Evolutionary conservation across 2,797 vertebrate genomes (phyloP).

Genomic region (Notamacropus eugenii): DNA sequence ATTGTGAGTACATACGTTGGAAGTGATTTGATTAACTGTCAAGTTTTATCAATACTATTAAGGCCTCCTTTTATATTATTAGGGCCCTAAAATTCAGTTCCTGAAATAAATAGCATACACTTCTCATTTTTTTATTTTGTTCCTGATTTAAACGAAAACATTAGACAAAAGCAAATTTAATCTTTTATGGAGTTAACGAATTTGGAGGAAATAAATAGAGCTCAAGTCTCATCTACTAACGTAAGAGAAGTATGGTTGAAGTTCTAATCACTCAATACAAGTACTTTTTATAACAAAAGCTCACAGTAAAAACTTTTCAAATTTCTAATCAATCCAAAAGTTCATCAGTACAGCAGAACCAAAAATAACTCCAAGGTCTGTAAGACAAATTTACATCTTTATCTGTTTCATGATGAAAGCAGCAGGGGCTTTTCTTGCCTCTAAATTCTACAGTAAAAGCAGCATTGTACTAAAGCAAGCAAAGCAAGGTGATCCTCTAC

Average conservation of each 20-base stretch:
- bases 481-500: background rate
- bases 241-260: constrained; percentile 13
- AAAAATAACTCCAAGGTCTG: constrained; percentile 21
- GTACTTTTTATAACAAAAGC: background rate
- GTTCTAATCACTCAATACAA: constrained; percentile 1
- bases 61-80: background rate
- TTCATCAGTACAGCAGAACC: constrained; percentile 50
- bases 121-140: background rate
- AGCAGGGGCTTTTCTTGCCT: background rate
- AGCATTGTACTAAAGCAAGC: background rate
- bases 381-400: background rate
- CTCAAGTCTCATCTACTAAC: background rate
- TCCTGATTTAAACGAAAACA: constrained; percentile 33
- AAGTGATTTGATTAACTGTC: background rate
- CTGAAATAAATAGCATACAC: constrained; percentile 27
- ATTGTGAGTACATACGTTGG: background rate
- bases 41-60: background rate
- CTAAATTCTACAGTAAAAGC: background rate
- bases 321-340: constrained; percentile 43
- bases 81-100: constrained; percentile 11
- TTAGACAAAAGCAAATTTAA: constrained; percentile 23
- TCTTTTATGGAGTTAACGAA: constrained; percentile 45
- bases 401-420: background rate
- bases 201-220: constrained; percentile 10
- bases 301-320: constrained; percentile 49